Evolutionary conservation across 2,113 vertebrate genomes (phyloP), one percentile per base, ranked within the genome.

Genomic region (Indicator indicator): DNA sequence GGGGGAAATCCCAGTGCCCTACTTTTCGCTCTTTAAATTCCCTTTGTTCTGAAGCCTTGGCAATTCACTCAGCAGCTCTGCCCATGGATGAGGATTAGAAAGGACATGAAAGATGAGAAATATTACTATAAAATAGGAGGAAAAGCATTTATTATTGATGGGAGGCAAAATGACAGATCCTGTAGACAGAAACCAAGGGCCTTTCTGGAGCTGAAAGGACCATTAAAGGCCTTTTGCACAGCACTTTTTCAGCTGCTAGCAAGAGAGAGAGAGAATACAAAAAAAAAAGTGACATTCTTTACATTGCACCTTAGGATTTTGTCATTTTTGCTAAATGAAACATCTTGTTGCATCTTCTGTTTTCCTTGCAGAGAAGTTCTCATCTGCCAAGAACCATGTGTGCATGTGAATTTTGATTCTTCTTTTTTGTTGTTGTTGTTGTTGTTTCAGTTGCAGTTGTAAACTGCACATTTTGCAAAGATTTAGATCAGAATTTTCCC

Each of bases 371-470:
- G 87, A 79, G 73, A 85, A 83, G 84, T 55, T 89, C 87, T 91
- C 52, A 90, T 95, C 84, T 93, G 83, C 77, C 90, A 95, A 86
- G 46, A 70, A 62, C 59, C 74, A 16, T 76, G 68, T 89, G 93
- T 89, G 84, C 63, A 5, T 12, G 23, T 2, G 4, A 33, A 33
- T 30, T 19, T 65, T 20, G 30, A 28, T 46, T 46, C 23, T 27
- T 42, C 23, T 50, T 33, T 68, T 59, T 9, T 11, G 16, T 46
- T 71, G 6, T 20, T n/a, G 16, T 90, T 74, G 26, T 28, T 7
- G 40, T 76, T 36, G 46, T 76, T 90, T 79, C 79, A 94, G 91
- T 78, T 83, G 84, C 75, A 83, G 33, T 42, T 80, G 60, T 56
- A 83, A 86, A 80, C 56, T 74, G 60, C 11, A 44, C 48, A 59